Base-by-base conservation (phyloP, 2,113 vertebrate genomes). In the Hucho hucho region DNA sequence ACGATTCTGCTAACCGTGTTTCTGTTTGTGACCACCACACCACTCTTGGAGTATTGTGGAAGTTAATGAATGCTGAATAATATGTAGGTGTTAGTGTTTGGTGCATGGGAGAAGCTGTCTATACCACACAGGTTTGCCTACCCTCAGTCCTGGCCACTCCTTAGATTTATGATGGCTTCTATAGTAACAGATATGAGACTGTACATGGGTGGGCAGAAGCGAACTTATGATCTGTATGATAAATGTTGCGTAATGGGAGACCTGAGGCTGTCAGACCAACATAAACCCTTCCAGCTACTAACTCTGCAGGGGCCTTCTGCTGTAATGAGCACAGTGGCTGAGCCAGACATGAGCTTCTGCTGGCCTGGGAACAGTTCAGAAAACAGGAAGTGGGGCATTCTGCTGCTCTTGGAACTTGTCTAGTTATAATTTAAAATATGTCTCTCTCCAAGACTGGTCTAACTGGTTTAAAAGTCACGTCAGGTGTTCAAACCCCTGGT, bases 171-270 rank as follows among this genome's bases (percentile, higher is more conserved):
- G 56, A n/a, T 59, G 20, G 16, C 20, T 59, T 59, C 4, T 20
- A n/a, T 59, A n/a, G 56, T 59, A 59, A 22, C 56, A 59, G 49
- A 59, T 59, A 59, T 18, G 56, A 6, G 56, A 0, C 20, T 3
- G 53, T 49, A 20, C 4, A 12, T 58, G 18, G 1, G 53, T 7
- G 14, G 58, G 14, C 20, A 59, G 58, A 59, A 70, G 58, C 58
- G 22, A 59, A 29, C 58, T 26, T 72, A 9, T 37, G 69, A 72
- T 79, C 25, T 56, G 46, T 47, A 47, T 71, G 77, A 24, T 69
- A 32, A 75, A 56, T n/a, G 70, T 59, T 87, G 86, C 81, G 68
- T 88, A 87, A 87, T 16, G 11, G 13, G 47, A 14, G 47, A 3
- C 47, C 47, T 16, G 47, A 49, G 47, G 47, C 14, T 49, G 47